Conservation (phyloP, 2,113 vertebrate species). For the Porphyrio hochstetteri region DNA sequence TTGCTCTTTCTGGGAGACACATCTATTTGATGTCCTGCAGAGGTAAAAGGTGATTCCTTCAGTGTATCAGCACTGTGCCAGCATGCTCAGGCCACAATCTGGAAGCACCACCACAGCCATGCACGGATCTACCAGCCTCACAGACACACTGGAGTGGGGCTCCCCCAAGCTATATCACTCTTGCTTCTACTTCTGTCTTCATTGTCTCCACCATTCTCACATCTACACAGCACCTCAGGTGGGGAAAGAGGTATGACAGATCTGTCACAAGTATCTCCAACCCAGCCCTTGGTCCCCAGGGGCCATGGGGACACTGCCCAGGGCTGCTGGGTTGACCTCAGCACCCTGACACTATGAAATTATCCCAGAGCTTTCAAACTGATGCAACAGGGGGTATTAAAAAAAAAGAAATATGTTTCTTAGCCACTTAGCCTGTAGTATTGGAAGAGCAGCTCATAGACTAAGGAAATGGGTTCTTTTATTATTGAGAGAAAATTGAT, state of each 20-base stretch:
- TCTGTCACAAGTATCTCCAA: neutral
- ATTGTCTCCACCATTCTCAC: neutral
- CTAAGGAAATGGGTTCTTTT: neutral
- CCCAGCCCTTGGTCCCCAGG: neutral
- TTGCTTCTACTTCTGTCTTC: neutral
- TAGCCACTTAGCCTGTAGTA: neutral
- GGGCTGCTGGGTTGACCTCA: neutral
- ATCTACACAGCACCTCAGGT: neutral
- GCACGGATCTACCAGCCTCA: neutral
- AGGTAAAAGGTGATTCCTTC: neutral
- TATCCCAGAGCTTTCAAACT: neutral
- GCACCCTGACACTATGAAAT: neutral
- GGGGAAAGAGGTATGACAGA: neutral
- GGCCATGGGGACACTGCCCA: no score
- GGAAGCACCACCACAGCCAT: neutral
- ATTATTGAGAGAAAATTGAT: neutral
- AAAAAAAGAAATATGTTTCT: neutral
- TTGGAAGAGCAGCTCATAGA: neutral
- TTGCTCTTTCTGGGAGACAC: neutral
- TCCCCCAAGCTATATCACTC: neutral
- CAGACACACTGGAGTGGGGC: rapidly evolving
- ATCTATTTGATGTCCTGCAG: neutral
- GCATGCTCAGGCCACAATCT: rapidly evolving
- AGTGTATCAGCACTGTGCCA: neutral
- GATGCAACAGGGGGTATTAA: neutral